Percentiles rank a stretch among this genome's conserved stretches.
phyloP scores from a whole-genome alignment of 2,888 invertebrate genomes.

The Drosophila acutilabella region DNA sequence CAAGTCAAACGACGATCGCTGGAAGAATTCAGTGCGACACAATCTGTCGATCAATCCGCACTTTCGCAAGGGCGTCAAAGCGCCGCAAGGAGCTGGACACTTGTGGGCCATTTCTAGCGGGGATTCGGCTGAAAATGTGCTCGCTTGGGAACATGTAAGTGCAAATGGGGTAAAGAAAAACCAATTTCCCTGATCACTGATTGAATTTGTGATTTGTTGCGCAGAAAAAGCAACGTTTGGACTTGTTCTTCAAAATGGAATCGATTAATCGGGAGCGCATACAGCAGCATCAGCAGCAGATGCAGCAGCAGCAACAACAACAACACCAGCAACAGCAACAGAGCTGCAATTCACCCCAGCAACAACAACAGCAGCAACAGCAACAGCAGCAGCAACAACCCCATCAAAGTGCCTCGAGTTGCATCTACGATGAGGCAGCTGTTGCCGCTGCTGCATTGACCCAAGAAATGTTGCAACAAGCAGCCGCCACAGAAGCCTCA shows the following conservation, averaged over 20 bases:
- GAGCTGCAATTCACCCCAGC: slow-evolving; percentile 47
- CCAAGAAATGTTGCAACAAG: slow-evolving; percentile 82
- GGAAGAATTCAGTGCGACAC: slow-evolving; percentile 97
- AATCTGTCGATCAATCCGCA: slow-evolving; percentile 96
- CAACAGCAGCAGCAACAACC: slow-evolving; percentile 50
- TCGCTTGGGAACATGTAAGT: slow-evolving; percentile 87
- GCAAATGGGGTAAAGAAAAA: no score
- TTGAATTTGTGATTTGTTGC: not conserved
- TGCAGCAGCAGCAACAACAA: slow-evolving; percentile 61
- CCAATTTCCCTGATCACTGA: not conserved
- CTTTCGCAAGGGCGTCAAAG: slow-evolving; percentile 94
- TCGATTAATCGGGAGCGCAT: slow-evolving; percentile 83
- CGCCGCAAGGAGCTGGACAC: slow-evolving; percentile 94
- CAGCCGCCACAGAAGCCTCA: slow-evolving; percentile 30
- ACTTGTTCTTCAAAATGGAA: slow-evolving; percentile 86
- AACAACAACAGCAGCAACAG: slow-evolving; percentile 40
- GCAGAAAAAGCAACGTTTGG: slow-evolving; percentile 87
- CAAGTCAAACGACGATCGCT: slow-evolving; percentile 95
- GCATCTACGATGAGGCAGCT: slow-evolving; percentile 83
- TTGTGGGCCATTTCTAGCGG: slow-evolving; percentile 93
- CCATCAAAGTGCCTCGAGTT: slow-evolving; percentile 38
- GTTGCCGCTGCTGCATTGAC: slow-evolving; percentile 83
- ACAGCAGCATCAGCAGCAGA: slow-evolving; percentile 79
- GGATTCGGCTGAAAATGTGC: slow-evolving; percentile 86
- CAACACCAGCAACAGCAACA: slow-evolving; percentile 53